Evolutionary conservation across 1,140 invertebrate species (phyloP).

Genomic region (Drosophila carrolli): DNA sequence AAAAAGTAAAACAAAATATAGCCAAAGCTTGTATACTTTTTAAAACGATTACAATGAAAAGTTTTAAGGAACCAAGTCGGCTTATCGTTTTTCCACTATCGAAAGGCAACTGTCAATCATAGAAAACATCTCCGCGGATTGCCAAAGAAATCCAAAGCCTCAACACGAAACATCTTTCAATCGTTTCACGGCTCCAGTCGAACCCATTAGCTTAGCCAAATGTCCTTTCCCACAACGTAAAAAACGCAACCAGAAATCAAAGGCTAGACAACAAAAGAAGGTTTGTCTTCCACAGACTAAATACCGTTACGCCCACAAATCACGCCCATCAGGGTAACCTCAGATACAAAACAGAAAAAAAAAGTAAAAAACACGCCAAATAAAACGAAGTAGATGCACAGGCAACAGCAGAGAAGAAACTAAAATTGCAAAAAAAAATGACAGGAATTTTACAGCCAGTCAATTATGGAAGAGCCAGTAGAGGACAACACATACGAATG

Average conservation of each 20-base stretch:
- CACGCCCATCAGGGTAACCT: constrained; percentile 69
- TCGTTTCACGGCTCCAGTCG: constrained; percentile 23
- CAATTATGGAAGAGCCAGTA: constrained; percentile 65
- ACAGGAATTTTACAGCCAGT: constrained; percentile 79
- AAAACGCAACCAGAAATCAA: constrained; percentile 55
- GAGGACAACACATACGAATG: constrained; percentile 14
- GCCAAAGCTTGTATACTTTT: too few relatives aligned
- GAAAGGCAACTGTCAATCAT: constrained; percentile 11
- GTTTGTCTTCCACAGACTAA: constrained; percentile 56
- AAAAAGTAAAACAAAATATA: too few relatives aligned
- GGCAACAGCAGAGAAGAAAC: constrained; percentile 31
- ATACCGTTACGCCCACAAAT: constrained; percentile 79
- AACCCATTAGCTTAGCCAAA: constrained; percentile 68
- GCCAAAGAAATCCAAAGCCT: not conserved
- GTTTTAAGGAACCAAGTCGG: too few relatives aligned
- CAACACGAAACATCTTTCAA: constrained; percentile 18
- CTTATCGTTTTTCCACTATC: too few relatives aligned
- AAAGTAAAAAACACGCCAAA: constrained; percentile 13
- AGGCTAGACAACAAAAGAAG: constrained; percentile 77
- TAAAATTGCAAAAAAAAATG: constrained; percentile 52
- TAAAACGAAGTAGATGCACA: constrained; percentile 14
- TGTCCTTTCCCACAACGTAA: constrained; percentile 46
- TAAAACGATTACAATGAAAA: too few relatives aligned
- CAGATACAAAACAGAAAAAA: constrained; percentile 14
- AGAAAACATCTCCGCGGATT: not conserved